Base-by-base conservation (phyloP, 1,140 invertebrate species). In the Bombus sylvicola region DNA sequence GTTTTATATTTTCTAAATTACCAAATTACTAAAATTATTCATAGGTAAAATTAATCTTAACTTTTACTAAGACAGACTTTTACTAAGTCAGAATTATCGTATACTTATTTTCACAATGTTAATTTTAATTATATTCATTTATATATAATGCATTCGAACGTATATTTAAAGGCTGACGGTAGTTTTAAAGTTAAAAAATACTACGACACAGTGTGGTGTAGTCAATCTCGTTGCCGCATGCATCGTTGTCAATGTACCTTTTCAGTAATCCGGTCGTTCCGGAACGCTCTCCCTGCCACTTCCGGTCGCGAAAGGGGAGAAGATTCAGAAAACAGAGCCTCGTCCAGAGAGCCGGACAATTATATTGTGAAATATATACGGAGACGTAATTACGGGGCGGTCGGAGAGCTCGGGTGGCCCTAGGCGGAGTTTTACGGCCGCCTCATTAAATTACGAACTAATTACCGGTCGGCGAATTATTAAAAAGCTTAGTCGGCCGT, bases 401-500 rank as follows among this genome's bases (percentile, higher is more conserved):
- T 88, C 76, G 89, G 86, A 77, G 87, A 77, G 88, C 74, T 77
- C 83, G 79, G 81, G 88, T 92, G 87, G 81, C 86, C 81, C 79
- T 84, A 34, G 75, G 86, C 68, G 74, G 81, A 76, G 74, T 94
- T 94, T 94, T 93, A 94, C 88, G 92, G 88, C 85, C 88, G 90
- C 83, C 91, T 94, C 94, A 94, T 95, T 95, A 95, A 94, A 95
- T 95, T 95, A 94, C 93, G 89, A 92, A 94, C 93, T 94, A 94
- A 95, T 94, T 94, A 95, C 91, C 92, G 78, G 89, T 62, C 90
- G 92, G 91, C 90, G 88, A 93, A 94, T 94, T 94, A 94, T 94
- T 94, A 94, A 95, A 95, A 94, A 94, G 93, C 93, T 93, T 91
- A 92, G 90, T 92, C 90, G 92, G 77, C 91, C 94, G 92, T 94